Evolutionary conservation across 2,113 vertebrate genomes (phyloP).

Genomic region (Plecturocebus donacophilus): DNA sequence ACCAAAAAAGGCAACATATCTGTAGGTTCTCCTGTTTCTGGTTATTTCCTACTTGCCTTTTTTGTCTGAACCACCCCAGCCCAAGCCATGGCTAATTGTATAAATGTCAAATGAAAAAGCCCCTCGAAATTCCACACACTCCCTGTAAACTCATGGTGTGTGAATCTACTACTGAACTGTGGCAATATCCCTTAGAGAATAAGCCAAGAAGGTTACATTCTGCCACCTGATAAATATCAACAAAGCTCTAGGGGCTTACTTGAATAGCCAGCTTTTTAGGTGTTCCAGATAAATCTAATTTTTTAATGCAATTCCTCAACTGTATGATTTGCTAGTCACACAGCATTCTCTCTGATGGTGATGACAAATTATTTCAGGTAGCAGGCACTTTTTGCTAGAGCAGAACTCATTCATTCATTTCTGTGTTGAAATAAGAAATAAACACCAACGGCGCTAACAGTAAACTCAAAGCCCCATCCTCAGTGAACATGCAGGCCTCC

Average conservation of each 20-base stretch:
- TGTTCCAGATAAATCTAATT: background rate
- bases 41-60: background rate
- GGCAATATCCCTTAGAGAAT: background rate
- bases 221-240: background rate
- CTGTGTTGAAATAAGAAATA: background rate
- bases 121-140: background rate
- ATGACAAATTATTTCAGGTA: background rate
- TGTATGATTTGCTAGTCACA: background rate
- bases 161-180: background rate
- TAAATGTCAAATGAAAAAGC: background rate
- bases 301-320: no score
- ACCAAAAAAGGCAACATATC: constrained; percentile 51
- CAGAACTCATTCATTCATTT: background rate
- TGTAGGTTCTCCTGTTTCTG: background rate
- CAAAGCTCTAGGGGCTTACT: background rate
- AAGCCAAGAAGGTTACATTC: background rate
- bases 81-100: background rate
- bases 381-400: background rate
- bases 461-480: background rate
- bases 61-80: background rate
- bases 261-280: background rate
- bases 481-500: fast-evolving
- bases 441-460: no score
- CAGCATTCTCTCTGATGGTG: background rate
- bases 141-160: background rate